Base-by-base conservation (phyloP, 2,797 vertebrate genomes). In the Coilia nasus region DNA sequence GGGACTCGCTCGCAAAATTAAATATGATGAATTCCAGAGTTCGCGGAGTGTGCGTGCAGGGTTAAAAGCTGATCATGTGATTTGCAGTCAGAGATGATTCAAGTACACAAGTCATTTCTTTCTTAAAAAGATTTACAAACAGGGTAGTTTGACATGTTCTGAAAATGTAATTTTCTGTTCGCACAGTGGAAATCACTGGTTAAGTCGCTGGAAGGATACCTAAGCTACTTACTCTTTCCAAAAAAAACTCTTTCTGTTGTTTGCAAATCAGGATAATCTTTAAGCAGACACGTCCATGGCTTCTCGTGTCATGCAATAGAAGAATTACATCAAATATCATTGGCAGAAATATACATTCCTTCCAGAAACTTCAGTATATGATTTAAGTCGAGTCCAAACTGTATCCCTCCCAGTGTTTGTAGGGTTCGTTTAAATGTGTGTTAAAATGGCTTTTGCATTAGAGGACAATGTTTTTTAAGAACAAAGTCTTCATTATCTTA, bases 171-270 rank as follows among this genome's bases (percentile, higher is more conserved):
- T 88, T 87, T 86, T 88, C 81, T 75, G 75, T 84, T 82, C 47
- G 64, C 64, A 81, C 82, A 82, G 15, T 85, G 28, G 35, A 85
- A 87, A 89, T 85, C 82, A 83, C 86, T 81, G 47, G 60, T 41
- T 88, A 78, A 87, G 81, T 83, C 62, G 41, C 23, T 19, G 64
- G 56, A 25, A 85, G 82, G 83, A 82, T 83, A 47, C 80, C 25
- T 88, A 88, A 90, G 86, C 86, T 88, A 85, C 88, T 90, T 90
- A 90, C 86, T 67, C 86, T 57, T 5, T 9, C 64, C 75, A 78
- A 87, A 85, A 83, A 31, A 44, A 78, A 78, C 67, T 82, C 41
- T 87, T 59, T 85, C 57, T 64, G 62, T 86, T 87, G 71, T 85
- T 87, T 87, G 81, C 44, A 83, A 78, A 87, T 86, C 85, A 87